Evolutionary conservation across 2,113 vertebrate species (phyloP).

Genomic region (Elephas maximus): DNA sequence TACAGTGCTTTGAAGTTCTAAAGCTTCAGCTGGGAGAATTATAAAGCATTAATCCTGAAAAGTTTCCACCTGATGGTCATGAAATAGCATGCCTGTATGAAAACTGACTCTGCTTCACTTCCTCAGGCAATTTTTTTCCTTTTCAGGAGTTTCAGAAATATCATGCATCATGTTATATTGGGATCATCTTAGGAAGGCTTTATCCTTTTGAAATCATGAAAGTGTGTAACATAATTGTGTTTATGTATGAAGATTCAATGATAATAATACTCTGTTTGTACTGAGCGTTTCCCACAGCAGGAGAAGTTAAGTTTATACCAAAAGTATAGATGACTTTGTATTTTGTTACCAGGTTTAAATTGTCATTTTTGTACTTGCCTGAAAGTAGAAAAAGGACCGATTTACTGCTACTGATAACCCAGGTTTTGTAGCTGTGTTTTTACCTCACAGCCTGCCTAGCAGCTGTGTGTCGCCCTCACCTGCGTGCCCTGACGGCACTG

Average conservation of each 20-base stretch:
- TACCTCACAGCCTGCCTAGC: not conserved
- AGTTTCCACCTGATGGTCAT: conserved; percentile 89
- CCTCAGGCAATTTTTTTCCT: conserved; percentile 87
- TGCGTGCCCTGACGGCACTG: not conserved
- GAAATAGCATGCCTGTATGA: conserved; percentile 88
- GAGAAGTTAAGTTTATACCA: not conserved
- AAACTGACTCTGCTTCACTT: conserved; percentile 88
- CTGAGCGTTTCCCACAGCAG: conserved; percentile 51
- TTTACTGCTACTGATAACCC: not conserved
- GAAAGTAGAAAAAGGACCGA: not conserved
- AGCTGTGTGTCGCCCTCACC: not conserved
- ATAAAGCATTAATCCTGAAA: conserved; percentile 91
- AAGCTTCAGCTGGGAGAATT: conserved; percentile 90
- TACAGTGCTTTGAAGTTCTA: conserved; percentile 91
- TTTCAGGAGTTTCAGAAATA: conserved; percentile 87
- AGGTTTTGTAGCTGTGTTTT: not conserved
- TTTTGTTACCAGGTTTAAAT: conserved; percentile 44
- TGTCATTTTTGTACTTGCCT: not conserved
- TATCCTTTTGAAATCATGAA: conserved; percentile 84
- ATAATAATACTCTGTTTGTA: conserved; percentile 74
- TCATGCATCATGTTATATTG: conserved; percentile 82
- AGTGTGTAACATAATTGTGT: conserved; percentile 70
- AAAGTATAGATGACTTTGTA: conserved; percentile 58
- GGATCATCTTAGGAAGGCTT: conserved; percentile 84
- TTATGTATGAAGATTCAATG: conserved; percentile 81